Evolutionary conservation across 2,888 invertebrate genomes (phyloP).

Genomic region (Gnatocerus cornutus): DNA sequence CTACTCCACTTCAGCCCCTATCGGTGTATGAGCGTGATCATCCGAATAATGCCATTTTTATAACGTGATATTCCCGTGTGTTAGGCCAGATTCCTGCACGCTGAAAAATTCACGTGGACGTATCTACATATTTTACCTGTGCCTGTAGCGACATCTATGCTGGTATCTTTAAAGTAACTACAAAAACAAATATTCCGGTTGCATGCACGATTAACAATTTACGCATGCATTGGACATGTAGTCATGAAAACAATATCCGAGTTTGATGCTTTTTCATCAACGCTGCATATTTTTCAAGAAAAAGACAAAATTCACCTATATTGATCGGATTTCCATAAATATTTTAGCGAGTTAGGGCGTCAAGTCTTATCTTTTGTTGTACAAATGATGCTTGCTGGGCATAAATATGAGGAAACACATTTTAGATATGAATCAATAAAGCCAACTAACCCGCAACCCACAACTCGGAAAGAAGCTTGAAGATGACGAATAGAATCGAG

Average conservation of each 20-base stretch:
- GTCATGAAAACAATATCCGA: too few species aligned
- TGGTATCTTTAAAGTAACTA: conserved; percentile 19
- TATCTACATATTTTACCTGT: conserved; percentile 24
- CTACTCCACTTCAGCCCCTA: conserved; percentile 45
- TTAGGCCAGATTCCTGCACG: conserved; percentile 42
- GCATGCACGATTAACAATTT: not conserved
- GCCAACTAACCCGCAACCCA: conserved; percentile 46
- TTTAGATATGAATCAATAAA: conserved; percentile 49
- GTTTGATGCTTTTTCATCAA: too few species aligned
- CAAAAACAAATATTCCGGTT: conserved; percentile 4
- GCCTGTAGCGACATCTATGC: conserved; percentile 10
- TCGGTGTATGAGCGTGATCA: conserved; percentile 43
- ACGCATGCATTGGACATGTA: not conserved
- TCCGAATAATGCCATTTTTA: conserved; percentile 49
- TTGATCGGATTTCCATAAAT: conserved; percentile 26
- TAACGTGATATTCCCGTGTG: conserved; percentile 33
- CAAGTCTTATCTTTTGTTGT: conserved; percentile 35
- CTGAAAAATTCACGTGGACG: conserved; percentile 25
- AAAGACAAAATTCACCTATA: too few species aligned
- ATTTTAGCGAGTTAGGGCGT: conserved; percentile 26
- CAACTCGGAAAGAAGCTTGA: conserved; percentile 40
- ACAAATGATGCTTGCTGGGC: conserved; percentile 41
- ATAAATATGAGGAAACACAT: conserved; percentile 48
- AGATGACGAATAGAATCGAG: conserved; percentile 51
- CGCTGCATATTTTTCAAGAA: too few species aligned